Conservation (phyloP, 2,797 vertebrate species). For the Gallinago stenura region DNA sequence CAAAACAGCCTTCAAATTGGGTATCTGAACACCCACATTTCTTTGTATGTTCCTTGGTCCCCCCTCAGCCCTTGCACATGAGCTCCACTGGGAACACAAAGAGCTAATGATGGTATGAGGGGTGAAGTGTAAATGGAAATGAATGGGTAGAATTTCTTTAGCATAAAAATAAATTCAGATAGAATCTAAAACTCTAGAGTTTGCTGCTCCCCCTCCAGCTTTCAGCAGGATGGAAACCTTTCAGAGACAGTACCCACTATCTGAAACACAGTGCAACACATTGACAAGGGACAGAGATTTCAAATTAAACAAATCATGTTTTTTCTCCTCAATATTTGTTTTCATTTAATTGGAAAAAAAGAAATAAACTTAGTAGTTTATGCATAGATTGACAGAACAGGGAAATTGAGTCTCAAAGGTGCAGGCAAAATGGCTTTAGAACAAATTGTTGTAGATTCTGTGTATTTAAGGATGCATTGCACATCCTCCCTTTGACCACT, state of each 20-base stretch:
- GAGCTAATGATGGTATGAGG: not conserved
- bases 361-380: not conserved
- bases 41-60: not conserved
- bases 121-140: not conserved
- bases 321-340: not conserved
- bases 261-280: no score
- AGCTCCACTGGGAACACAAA: not conserved
- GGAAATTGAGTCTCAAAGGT: not conserved
- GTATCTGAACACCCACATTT: not conserved
- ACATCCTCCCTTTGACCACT: not conserved
- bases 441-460: not conserved
- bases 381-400: not conserved
- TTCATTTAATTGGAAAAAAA: not conserved
- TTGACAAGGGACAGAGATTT: not conserved
- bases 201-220: not conserved
- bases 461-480: not conserved
- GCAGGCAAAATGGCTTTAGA: not conserved
- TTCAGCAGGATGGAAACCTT: not conserved
- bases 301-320: not conserved
- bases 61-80: accelerated
- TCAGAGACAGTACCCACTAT: not conserved
- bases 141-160: not conserved
- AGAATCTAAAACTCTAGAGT: not conserved
- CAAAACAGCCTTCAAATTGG: not conserved
- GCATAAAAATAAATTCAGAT: not conserved